Conservation (phyloP, 2,113 vertebrate genomes). For the Ancistrus triradiatus region DNA sequence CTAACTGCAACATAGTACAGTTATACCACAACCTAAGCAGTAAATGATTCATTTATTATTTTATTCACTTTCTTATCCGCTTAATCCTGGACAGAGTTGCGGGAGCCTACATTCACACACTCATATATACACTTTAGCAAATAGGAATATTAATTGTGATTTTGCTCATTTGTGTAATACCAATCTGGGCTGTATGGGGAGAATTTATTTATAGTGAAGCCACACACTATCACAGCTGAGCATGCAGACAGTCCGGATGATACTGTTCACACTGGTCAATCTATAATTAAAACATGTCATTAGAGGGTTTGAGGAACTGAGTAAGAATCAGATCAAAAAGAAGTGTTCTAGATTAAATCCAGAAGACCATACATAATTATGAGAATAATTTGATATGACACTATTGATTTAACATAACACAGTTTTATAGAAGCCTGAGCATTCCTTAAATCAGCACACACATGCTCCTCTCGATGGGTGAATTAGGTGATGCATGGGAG, state of each 20-base stretch:
- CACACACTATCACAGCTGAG: constrained; percentile 25
- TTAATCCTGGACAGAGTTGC: too few species aligned
- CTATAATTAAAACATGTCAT: constrained; percentile 23
- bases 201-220: constrained; percentile 27
- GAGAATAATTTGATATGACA: too few species aligned
- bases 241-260: constrained; percentile 17
- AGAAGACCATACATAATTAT: constrained; percentile 7
- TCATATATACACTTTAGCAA: too few species aligned
- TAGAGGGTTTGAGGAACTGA: constrained; percentile 13
- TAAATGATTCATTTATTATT: too few species aligned
- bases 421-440: too few species aligned
- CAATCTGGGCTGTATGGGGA: constrained; percentile 1
- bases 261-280: constrained; percentile 23
- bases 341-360: constrained; percentile 14
- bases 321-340: not conserved
- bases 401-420: too few species aligned
- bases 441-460: not conserved
- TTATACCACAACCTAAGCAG: too few species aligned
- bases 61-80: too few species aligned
- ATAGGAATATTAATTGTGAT: too few species aligned
- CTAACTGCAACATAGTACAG: too few species aligned
- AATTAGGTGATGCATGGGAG: constrained; percentile 2
- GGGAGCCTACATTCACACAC: too few species aligned
- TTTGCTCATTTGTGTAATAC: too few species aligned
- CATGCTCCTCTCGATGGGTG: not conserved